phyloP scores from a whole-genome alignment of 2,797 vertebrate genomes.

The Botia almorhae region DNA sequence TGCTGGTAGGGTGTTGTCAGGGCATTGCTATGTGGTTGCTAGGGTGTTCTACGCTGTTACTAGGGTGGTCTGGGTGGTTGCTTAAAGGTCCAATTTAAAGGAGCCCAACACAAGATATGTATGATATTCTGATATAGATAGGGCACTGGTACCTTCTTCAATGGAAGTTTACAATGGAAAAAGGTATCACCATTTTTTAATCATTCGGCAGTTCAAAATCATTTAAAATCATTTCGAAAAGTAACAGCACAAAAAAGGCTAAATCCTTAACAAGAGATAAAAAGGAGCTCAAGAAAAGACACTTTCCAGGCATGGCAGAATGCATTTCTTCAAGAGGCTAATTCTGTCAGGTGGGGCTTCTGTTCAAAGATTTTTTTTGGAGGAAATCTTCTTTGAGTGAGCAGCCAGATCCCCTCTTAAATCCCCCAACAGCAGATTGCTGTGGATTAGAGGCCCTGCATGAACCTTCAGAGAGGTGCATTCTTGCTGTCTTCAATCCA shows the following conservation, averaged over 20 bases:
- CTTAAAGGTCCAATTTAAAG: not conserved
- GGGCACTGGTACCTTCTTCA: not conserved
- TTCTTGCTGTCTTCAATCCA: slow-evolving; percentile 35
- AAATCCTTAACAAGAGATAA: not conserved
- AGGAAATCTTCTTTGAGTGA: slow-evolving; percentile 23
- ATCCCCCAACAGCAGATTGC: slow-evolving; percentile 52
- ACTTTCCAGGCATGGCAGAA: not conserved
- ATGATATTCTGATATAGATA: not conserved
- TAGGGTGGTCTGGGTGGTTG: not conserved
- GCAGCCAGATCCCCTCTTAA: slow-evolving; percentile 32
- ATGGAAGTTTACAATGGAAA: too few relatives aligned
- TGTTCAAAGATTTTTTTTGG: slow-evolving; percentile 18
- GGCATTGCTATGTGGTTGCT: not conserved
- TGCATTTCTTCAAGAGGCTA: slow-evolving; percentile 21
- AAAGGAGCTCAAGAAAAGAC: slow-evolving; percentile 5
- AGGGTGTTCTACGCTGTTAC: not conserved
- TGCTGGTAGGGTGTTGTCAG: not conserved
- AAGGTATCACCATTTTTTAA: too few relatives aligned
- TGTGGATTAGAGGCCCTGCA: slow-evolving; percentile 51
- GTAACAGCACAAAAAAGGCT: not conserved
- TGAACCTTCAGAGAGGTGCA: slow-evolving; percentile 30
- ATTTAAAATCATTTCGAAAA: not conserved
- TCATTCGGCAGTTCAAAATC: not conserved
- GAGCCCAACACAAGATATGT: not conserved
- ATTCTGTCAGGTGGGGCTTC: slow-evolving; percentile 31